phyloP scores from a whole-genome alignment of 2,113 vertebrate genomes.

The Bubo scandiacus region DNA sequence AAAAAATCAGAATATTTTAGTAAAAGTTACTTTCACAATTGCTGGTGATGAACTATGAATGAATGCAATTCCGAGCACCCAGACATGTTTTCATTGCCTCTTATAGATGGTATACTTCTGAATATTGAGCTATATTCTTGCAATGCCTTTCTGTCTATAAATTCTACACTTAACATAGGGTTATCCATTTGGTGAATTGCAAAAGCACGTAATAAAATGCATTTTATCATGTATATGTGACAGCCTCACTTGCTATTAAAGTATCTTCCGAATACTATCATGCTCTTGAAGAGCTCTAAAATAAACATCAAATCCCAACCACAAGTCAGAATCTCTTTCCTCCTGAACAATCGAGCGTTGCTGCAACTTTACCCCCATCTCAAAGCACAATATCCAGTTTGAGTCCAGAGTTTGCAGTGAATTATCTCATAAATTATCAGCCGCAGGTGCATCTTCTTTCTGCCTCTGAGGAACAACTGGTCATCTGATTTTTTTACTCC shows the following conservation, averaged over 20 bases:
- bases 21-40: background rate
- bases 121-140: constrained; percentile 49
- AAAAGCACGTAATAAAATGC: constrained; percentile 41
- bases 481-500: background rate
- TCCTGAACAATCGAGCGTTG: background rate
- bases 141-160: constrained; percentile 23
- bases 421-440: background rate
- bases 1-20: background rate
- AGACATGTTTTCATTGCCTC: constrained; percentile 39
- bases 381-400: background rate
- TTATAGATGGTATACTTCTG: background rate
- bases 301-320: constrained; percentile 42
- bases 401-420: background rate
- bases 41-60: constrained; percentile 30
- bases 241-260: constrained; percentile 40
- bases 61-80: background rate
- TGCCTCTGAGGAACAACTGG: background rate
- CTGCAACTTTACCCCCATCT: background rate
- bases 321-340: background rate
- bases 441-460: background rate
- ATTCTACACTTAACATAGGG: constrained; percentile 12
- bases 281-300: constrained; percentile 31
- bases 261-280: constrained; percentile 23
- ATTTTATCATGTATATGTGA: constrained; percentile 54
- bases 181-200: constrained; percentile 51